phyloP scores from a whole-genome alignment of 2,113 vertebrate genomes.

The Ameiurus melas region DNA sequence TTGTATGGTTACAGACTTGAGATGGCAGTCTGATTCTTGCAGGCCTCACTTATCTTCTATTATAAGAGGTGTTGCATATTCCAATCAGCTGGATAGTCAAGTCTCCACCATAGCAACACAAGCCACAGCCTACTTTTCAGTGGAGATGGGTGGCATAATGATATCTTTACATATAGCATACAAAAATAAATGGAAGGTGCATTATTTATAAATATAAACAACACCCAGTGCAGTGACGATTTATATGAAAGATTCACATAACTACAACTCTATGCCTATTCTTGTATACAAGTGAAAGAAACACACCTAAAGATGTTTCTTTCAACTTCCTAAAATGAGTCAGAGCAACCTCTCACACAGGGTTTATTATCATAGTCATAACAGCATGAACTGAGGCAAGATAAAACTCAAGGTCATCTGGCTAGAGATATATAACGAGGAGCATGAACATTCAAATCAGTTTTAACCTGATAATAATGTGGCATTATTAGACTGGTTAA shows the following conservation, averaged over 20 bases:
- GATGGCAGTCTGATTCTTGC: neutral
- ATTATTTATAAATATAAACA: conserved; percentile 54
- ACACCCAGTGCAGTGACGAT: neutral
- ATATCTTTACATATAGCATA: conserved; percentile 52
- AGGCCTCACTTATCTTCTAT: conserved; percentile 52
- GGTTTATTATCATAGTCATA: neutral
- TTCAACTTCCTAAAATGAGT: neutral
- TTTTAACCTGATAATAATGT: neutral
- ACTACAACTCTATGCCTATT: neutral
- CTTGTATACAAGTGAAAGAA: neutral
- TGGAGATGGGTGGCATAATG: conserved; percentile 50
- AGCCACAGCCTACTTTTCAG: conserved; percentile 63
- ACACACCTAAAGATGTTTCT: neutral
- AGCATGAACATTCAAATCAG: neutral
- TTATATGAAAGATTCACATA: neutral
- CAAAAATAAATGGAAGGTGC: conserved; percentile 37
- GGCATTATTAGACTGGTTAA: neutral
- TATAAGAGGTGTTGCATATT: conserved; percentile 71
- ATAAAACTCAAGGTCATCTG: neutral
- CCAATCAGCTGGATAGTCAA: conserved; percentile 62
- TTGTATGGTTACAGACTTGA: neutral
- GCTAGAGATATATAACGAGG: neutral
- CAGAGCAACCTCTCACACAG: neutral
- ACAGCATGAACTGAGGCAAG: neutral
- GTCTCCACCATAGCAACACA: conserved; percentile 63